Conservation (phyloP, 2,888 invertebrate species). For the Synanthedon vespiformis region DNA sequence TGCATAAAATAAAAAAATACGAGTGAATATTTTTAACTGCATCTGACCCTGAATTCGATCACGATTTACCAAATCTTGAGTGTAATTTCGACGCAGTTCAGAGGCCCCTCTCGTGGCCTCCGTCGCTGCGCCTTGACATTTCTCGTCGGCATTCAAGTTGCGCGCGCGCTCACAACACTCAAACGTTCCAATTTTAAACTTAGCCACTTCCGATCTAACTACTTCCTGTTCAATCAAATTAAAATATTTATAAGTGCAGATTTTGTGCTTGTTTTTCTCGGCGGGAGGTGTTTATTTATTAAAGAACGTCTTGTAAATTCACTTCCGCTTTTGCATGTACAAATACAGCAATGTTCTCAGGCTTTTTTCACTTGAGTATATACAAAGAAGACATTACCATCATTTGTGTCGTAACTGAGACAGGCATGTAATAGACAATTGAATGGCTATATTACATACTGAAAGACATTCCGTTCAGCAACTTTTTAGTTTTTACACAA, state of each 20-base stretch:
- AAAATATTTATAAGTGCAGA: background rate
- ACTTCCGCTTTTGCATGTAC: background rate
- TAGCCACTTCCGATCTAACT: constrained; percentile 52
- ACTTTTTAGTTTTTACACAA: too few species aligned
- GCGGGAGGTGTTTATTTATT: background rate
- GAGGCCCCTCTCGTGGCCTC: constrained; percentile 20
- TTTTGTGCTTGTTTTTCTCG: background rate
- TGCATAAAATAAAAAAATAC: too few species aligned
- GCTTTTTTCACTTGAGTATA: too few species aligned
- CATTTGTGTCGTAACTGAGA: too few species aligned
- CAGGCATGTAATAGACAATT: too few species aligned
- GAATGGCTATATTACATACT: too few species aligned
- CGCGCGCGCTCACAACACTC: constrained; percentile 41
- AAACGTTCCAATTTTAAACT: constrained; percentile 56
- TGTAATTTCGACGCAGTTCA: constrained; percentile 6
- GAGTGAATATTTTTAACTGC: background rate
- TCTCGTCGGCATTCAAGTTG: constrained; percentile 33
- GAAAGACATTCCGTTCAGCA: too few species aligned
- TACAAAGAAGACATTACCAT: too few species aligned
- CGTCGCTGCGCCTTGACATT: constrained; percentile 48
- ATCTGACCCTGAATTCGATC: background rate
- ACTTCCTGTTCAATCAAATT: constrained; percentile 43
- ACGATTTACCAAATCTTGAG: background rate
- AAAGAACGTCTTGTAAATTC: background rate
- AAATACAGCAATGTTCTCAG: too few species aligned